Evolutionary conservation across 2,888 invertebrate genomes (phyloP), one percentile per base, ranked within the genome.

Genomic region (Erebia aethiops): DNA sequence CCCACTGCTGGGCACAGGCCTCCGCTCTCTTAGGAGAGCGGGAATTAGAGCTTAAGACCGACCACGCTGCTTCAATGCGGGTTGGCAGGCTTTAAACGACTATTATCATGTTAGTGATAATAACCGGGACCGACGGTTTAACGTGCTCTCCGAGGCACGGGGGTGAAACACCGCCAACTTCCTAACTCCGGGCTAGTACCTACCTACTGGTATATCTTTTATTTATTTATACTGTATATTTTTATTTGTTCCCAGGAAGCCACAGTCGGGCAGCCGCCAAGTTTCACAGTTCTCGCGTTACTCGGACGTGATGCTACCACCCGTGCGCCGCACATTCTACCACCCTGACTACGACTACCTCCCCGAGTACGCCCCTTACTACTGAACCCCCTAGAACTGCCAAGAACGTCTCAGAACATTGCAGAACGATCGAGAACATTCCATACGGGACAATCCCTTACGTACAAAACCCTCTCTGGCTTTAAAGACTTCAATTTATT

Each of bases 201-300:
- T n/a, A n/a, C n/a, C n/a, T n/a, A n/a, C n/a, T n/a, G n/a, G n/a
- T n/a, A n/a, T n/a, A n/a, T n/a, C n/a, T n/a, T n/a, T 21, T 21
- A 21, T 21, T 21, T 21, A 21, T 21, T 26, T 26, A 26, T 26
- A n/a, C 35, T 35, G 0, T 35, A 1, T 35, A 35, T 35, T 35
- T 35, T 35, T 35, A 35, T 7, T 69, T 71, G 68, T 66, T 82
- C 82, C 10, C 86, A 91, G 92, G 83, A 92, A 92, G 79, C 92
- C 91, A 0, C 87, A 85, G 67, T 81, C 86, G 2, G 91, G 90
- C 57, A 91, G 91, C 74, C 92, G 92, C 67, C 92, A 91, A 74
- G 84, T 90, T 69, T 90, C 89, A 1, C 92, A 93, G 78, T 93
- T 93, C 87, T 90, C 90, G 1, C 92, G 92, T 79, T 93, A 93